A percentile compares a stretch with the other conserved stretches of the same genome.
Conservation (phyloP, 2,113 vertebrate genomes). For the Aythya baeri region DNA sequence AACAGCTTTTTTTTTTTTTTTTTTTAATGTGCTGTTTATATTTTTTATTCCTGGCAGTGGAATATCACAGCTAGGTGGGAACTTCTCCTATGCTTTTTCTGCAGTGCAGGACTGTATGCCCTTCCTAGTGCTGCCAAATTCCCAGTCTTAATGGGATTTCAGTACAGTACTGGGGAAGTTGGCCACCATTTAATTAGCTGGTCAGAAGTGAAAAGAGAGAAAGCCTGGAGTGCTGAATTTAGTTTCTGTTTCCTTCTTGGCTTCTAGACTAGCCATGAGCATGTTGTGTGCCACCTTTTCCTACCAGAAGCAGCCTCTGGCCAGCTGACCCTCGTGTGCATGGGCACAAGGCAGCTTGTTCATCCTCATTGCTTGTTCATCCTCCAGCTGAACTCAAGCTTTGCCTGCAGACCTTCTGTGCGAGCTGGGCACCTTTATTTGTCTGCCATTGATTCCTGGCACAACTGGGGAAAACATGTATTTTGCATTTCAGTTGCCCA, state of each 20-base stretch:
- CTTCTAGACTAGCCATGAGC: background rate
- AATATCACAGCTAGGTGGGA: constrained; percentile 60
- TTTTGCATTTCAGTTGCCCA: background rate
- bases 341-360: background rate
- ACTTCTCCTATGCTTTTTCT: constrained; percentile 36
- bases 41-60: constrained; percentile 52
- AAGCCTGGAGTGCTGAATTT: background rate
- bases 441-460: background rate
- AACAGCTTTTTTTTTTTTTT: background rate
- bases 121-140: background rate
- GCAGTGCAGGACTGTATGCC: constrained; percentile 26
- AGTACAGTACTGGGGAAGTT: background rate
- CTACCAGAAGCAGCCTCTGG: background rate
- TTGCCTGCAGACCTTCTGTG: background rate
- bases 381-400: background rate
- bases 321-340: background rate
- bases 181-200: background rate
- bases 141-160: background rate
- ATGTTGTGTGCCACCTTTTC: background rate
- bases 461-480: background rate
- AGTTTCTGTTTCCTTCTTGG: background rate
- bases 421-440: background rate
- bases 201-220: background rate
- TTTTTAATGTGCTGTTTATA: constrained; percentile 49
- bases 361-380: background rate